Conservation (phyloP, 2,797 vertebrate species). For the Cercopithecus diana region DNA sequence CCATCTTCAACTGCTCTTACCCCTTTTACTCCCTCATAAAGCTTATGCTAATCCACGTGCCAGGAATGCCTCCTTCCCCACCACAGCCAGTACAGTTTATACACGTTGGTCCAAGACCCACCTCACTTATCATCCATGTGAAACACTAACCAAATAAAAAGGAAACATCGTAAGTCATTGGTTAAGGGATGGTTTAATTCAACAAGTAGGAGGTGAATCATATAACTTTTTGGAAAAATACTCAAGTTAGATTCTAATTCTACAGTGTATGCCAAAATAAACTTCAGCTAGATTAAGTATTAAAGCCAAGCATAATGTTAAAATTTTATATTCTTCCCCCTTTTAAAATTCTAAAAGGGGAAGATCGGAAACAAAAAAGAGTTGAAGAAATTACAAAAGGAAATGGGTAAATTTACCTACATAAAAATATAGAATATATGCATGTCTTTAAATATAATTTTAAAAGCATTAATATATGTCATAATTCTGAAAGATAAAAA, state of each 20-base stretch:
- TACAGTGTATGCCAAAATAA: background rate
- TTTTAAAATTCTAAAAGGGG: background rate
- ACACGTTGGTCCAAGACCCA: background rate
- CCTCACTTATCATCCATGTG: background rate
- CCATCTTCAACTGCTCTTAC: background rate
- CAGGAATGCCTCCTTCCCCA: background rate
- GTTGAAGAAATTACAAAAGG: background rate
- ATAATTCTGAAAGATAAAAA: background rate
- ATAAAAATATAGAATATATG: background rate
- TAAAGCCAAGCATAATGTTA: slow-evolving; percentile 31
- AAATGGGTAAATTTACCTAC: slow-evolving; percentile 4
- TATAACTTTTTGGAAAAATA: background rate
- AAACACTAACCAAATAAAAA: background rate
- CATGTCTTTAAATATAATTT: background rate
- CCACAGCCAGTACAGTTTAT: background rate
- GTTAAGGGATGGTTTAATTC: background rate
- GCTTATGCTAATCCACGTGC: background rate
- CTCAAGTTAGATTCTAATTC: background rate
- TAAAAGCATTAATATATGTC: background rate
- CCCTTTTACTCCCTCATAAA: background rate
- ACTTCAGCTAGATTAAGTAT: background rate
- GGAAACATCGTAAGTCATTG: background rate
- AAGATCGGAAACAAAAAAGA: background rate
- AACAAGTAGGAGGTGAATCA: background rate
- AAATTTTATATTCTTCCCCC: background rate